Conservation (phyloP, 37 sponge, comb jelly and placozoan genomes). For the Agelas oroides region DNA sequence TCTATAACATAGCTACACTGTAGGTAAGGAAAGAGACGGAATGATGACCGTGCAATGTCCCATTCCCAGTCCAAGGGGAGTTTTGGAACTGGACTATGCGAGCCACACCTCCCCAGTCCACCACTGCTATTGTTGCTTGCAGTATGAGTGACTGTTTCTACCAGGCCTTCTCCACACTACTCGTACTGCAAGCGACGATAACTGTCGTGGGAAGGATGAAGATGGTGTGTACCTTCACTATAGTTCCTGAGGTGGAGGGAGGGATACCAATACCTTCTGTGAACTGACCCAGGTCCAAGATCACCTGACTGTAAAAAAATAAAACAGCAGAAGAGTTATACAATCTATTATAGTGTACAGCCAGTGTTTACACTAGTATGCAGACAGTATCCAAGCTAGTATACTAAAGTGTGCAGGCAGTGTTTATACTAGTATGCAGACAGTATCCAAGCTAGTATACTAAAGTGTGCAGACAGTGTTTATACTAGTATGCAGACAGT, state of each 20-base stretch:
- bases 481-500: too few relatives aligned
- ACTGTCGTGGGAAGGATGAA: conserved; percentile 1
- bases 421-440: too few relatives aligned
- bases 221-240: conserved; percentile 7
- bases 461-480: neutral
- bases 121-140: too few relatives aligned
- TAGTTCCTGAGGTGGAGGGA: conserved; percentile 7
- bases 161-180: too few relatives aligned
- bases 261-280: conserved; percentile 17
- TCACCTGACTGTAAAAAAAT: conserved; percentile 4
- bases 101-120: too few relatives aligned
- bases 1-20: conserved; percentile 84
- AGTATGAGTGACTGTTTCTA: too few relatives aligned
- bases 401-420: neutral
- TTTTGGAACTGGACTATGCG: too few relatives aligned
- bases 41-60: neutral
- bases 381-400: neutral
- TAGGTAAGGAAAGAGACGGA: neutral
- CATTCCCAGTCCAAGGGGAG: neutral
- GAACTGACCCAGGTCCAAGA: conserved; percentile 8
- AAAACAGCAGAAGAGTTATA: neutral
- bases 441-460: too few relatives aligned
- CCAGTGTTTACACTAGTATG: too few relatives aligned
- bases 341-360: neutral
- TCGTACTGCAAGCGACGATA: too few relatives aligned